Conservation (phyloP, 2,113 vertebrate genomes). For the Tragelaphus strepsiceros region DNA sequence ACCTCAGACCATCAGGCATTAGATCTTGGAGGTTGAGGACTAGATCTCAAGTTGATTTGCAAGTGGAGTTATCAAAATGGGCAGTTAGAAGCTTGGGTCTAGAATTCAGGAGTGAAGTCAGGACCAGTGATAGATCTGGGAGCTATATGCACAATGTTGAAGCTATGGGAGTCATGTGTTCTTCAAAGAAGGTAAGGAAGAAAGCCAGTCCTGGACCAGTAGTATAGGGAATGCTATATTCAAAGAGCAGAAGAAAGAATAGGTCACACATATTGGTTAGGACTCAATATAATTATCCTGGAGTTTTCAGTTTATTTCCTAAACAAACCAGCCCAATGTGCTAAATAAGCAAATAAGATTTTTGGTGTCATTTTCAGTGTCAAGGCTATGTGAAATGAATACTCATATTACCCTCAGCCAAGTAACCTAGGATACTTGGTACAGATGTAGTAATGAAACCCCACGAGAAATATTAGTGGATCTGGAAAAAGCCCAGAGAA, state of each 20-base stretch:
- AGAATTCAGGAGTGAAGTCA: not conserved
- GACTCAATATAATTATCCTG: not conserved
- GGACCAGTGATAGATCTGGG: not conserved
- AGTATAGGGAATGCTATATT: not conserved
- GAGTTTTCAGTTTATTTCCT: constrained; percentile 18
- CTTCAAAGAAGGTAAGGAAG: not conserved
- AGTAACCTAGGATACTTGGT: constrained; percentile 19
- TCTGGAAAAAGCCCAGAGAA: constrained; percentile 34
- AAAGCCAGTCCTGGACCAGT: not conserved
- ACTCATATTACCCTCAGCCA: not conserved
- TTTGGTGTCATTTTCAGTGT: not conserved
- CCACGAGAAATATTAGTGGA: constrained; percentile 11
- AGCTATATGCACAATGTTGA: not conserved
- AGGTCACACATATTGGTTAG: not conserved
- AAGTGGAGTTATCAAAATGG: not conserved
- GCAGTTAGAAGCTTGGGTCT: not conserved
- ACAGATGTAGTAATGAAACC: constrained; percentile 28
- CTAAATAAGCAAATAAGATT: not conserved
- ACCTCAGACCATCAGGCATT: not conserved
- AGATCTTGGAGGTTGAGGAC: not conserved
- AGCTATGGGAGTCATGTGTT: not conserved
- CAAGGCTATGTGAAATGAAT: constrained; percentile 29
- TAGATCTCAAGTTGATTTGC: not conserved
- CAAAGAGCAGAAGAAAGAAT: not conserved
- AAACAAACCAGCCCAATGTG: not conserved